These are phyloP conservation scores for Coenobita brevimanus DNA, from an alignment of 1,140 invertebrate species.

Conservation along the genomic window DNA sequence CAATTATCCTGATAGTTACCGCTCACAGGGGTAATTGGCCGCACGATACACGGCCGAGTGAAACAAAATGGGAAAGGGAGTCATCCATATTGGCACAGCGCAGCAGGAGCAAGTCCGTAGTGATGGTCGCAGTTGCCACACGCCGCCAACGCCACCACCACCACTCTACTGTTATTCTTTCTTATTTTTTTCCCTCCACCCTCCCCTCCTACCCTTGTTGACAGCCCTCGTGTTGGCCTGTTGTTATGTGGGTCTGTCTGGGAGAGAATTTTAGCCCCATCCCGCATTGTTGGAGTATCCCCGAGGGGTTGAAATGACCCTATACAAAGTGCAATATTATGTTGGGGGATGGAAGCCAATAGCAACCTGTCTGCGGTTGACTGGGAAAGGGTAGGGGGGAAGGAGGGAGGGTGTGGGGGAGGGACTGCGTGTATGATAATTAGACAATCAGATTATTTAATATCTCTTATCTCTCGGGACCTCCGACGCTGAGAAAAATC, in stretches of 20 bases:
- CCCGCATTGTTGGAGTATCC: neutral
- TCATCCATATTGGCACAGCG: constrained; percentile 50
- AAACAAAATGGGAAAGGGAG: constrained; percentile 62
- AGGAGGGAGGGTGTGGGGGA: too few relatives aligned
- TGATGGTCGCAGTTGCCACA: constrained; percentile 46
- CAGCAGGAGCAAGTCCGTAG: constrained; percentile 44
- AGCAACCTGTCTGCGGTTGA: constrained; percentile 36
- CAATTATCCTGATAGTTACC: constrained; percentile 58
- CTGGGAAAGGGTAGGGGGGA: constrained; percentile 35
- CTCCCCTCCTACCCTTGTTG: neutral
- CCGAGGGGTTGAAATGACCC: neutral
- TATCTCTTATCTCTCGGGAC: constrained; percentile 23
- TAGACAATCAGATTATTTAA: constrained; percentile 43
- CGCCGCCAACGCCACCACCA: too few relatives aligned
- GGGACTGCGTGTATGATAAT: constrained; percentile 32
- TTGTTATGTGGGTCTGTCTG: neutral
- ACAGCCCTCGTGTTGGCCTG: neutral
- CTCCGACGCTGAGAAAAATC: neutral
- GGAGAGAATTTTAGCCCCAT: neutral
- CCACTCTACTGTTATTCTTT: too few relatives aligned
- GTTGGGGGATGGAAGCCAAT: neutral
- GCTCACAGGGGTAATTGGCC: constrained; percentile 58
- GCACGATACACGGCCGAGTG: constrained; percentile 40
- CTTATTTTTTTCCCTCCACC: too few relatives aligned
- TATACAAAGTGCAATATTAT: neutral